Percentiles rank a stretch among this genome's conserved stretches.
These are phyloP conservation scores for Tineola bisselliella DNA, from an alignment of 2,888 invertebrate genomes.

Conservation along the genomic window DNA sequence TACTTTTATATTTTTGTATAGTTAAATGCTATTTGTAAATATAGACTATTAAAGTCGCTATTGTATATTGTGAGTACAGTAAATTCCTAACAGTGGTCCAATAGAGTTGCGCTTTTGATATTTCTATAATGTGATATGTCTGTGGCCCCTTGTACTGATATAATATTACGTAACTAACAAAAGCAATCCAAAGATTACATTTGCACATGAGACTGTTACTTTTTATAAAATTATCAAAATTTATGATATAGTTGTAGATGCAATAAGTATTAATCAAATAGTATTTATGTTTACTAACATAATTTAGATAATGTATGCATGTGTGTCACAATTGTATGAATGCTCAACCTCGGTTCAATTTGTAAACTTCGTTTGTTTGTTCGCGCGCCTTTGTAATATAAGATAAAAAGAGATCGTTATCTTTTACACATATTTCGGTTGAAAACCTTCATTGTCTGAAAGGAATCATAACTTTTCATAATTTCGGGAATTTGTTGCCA, in stretches of 20 bases:
- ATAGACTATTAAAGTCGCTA: constrained; percentile 2
- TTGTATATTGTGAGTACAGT: constrained; percentile 17
- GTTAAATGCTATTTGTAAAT: background rate
- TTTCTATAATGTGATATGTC: constrained; percentile 13
- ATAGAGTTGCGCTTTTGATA: constrained; percentile 56
- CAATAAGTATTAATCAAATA: background rate
- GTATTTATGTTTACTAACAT: background rate
- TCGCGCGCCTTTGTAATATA: too few species aligned
- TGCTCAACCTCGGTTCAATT: background rate
- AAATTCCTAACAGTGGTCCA: constrained; percentile 67
- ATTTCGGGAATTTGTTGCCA: too few species aligned
- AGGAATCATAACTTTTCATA: too few species aligned
- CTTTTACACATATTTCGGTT: too few species aligned
- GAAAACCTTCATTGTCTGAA: too few species aligned
- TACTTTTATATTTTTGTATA: constrained; percentile 9
- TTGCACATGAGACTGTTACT: constrained; percentile 12
- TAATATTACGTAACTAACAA: background rate
- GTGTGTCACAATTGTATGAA: background rate
- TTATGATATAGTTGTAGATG: background rate
- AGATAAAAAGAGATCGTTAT: too few species aligned
- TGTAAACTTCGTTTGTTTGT: background rate
- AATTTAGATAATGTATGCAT: background rate
- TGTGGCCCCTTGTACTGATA: constrained; percentile 7
- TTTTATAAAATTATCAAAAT: constrained; percentile 7
- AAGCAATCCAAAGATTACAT: constrained; percentile 7